These are phyloP conservation scores for Rutpela maculata DNA, from an alignment of 2,888 invertebrate genomes.

Conservation along the genomic window DNA sequence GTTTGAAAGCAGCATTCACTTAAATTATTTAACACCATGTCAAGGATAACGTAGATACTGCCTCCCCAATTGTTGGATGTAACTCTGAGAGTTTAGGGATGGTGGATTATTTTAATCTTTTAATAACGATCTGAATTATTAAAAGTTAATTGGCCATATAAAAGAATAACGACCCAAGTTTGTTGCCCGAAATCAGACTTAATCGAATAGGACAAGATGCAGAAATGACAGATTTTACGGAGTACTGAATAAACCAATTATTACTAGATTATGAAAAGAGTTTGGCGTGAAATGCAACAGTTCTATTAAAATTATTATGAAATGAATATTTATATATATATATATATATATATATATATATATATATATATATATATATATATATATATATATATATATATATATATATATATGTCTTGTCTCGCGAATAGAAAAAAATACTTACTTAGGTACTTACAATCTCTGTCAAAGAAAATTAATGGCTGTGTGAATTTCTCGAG, in stretches of 20 bases:
- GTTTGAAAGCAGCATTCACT: constrained; percentile 27
- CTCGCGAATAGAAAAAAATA: too few species aligned
- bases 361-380: too few species aligned
- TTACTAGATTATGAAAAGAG: too few species aligned
- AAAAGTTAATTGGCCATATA: constrained; percentile 19
- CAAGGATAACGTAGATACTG: constrained; percentile 28
- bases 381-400: too few species aligned
- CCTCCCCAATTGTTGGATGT: constrained; percentile 23
- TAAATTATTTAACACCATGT: constrained; percentile 36
- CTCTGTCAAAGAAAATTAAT: too few species aligned
- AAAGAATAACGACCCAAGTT: constrained; percentile 19
- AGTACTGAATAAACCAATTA: not conserved
- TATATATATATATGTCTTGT: too few species aligned
- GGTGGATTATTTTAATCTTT: constrained; percentile 26
- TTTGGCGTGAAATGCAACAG: too few species aligned
- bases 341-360: too few species aligned
- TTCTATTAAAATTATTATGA: too few species aligned
- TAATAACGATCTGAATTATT: constrained; percentile 29
- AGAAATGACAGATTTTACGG: not conserved
- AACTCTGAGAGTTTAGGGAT: not conserved
- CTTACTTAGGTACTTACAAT: too few species aligned
- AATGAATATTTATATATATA: too few species aligned
- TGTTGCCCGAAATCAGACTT: not conserved
- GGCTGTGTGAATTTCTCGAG: too few species aligned
- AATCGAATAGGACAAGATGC: not conserved